Base-by-base conservation (phyloP, 2,888 invertebrate genomes). In the Thymelicus lineola region DNA sequence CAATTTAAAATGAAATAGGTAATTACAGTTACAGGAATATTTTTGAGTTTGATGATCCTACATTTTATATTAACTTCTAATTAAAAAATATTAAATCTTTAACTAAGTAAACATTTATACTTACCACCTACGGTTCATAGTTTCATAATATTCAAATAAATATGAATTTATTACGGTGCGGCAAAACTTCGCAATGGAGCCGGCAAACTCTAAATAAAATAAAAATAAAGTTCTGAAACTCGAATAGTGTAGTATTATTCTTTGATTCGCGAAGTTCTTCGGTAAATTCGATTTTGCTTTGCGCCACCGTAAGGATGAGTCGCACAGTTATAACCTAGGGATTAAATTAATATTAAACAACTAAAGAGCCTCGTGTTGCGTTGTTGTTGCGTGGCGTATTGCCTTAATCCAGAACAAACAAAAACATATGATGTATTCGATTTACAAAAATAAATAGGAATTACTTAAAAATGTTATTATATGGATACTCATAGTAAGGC, bases 211-310 rank as follows among this genome's bases (percentile, higher is more conserved):
- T 53, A 71, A 59, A 70, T 67, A 66, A 66, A 71, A 71, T 67
- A 66, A 64, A 71, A 71, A 66, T 68, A 66, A 72, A 72, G 66
- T 67, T 72, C 53, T 62, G 58, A 50, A 64, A 70, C 59, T 58
- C 61, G 53, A 57, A 71, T 67, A 72, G 70, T 71, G 60, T 59
- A 70, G 65, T 70, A 71, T 73, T 72, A 71, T 74, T 71, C 71
- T 74, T 72, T 72, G 74, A 72, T 72, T 72, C 71, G 69, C 66
- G 46, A 71, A 73, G 65, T 70, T 73, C 60, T 62, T 64, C 66
- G 42, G 70, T 68, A 68, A 73, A 72, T 74, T 74, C 70, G 64
- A 74, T 73, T 74, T 72, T 69, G 66, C 73, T 71, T 73, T 72
- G 70, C 66, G 48, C 67, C 68, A 15, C 42, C 4, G 2, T 35